These are phyloP conservation scores for Macropus fuliginosus DNA, from an alignment of 2,797 vertebrate genomes.

Conservation along the genomic window DNA sequence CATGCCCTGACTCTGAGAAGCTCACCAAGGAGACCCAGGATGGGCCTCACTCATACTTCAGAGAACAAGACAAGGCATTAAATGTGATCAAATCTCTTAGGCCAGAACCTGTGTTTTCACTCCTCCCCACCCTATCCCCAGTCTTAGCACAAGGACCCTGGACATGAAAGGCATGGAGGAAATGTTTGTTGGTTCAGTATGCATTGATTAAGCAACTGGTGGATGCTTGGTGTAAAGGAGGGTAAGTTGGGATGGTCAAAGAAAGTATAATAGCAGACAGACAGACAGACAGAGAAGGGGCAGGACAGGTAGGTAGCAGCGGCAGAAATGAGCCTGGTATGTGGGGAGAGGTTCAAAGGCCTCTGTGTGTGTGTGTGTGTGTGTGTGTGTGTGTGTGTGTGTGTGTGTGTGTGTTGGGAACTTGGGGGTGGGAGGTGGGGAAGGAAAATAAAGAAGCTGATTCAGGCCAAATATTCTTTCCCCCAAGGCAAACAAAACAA, in stretches of 20 bases:
- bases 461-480: neutral
- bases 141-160: neutral
- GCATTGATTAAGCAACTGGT: neutral
- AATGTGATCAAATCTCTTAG: neutral
- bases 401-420: neutral
- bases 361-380: too few relatives aligned
- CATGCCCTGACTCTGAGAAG: neutral
- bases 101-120: neutral
- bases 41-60: neutral
- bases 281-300: neutral
- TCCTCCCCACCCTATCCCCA: neutral
- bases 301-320: neutral
- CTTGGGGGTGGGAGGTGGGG: neutral
- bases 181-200: neutral
- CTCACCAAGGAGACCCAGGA: neutral
- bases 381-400: too few relatives aligned
- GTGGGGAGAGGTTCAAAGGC: neutral
- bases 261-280: neutral
- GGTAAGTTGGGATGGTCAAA: neutral
- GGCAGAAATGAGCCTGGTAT: neutral
- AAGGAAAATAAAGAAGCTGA: neutral
- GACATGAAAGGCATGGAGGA: neutral
- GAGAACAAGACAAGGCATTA: neutral
- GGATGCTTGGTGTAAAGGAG: neutral
- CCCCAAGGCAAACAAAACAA: neutral